Base-by-base conservation (phyloP, 2,113 vertebrate genomes). In the Laterallus jamaicensis region DNA sequence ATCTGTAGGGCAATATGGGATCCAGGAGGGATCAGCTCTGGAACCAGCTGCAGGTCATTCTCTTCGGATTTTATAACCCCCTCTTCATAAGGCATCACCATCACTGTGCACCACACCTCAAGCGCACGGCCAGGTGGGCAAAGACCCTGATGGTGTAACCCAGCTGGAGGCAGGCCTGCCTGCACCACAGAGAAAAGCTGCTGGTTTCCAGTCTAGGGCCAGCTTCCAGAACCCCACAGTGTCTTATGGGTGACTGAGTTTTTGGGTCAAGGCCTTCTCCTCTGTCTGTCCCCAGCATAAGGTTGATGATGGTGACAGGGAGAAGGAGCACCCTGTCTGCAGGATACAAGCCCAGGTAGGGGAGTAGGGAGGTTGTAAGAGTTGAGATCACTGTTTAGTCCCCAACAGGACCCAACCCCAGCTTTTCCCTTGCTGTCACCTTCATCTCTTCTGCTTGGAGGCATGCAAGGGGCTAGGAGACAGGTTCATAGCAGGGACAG, bases 41-140 rank as follows among this genome's bases (percentile, higher is more conserved):
- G 42, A 52, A 18, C 31, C 39, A 49, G n/a, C 76, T 32, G 25
- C 40, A 62, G 73, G 28, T 64, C 31, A 35, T 62, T 67, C 62
- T 29, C 2, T 0, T 10, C 49, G 37, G 10, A 15, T 54, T 32
- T 76, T 39, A 12, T 21, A 77, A 39, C 16, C 8, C 2, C 56
- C 10, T 52, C 35, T 52, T 59, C 50, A 24, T 26, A 50, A 64
- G 31, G 17, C 37, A 60, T 50, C 3, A 0, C 63, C 31, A 4
- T 31, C 25, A 55, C 62, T 68, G 44, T 25, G 73, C 12, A 29
- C 44, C 3, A 1, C 54, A 42, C 25, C 25, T 68, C 24, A 25
- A 52, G 63, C 31, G 35, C 54, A 16, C 1, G 0, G 37, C 10
- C 1, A 1, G 29, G 15, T 39, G n/a, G 7, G 11, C 1, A 1